phyloP scores from a whole-genome alignment of 2,888 invertebrate genomes.

The Eristalis arbustorum region DNA sequence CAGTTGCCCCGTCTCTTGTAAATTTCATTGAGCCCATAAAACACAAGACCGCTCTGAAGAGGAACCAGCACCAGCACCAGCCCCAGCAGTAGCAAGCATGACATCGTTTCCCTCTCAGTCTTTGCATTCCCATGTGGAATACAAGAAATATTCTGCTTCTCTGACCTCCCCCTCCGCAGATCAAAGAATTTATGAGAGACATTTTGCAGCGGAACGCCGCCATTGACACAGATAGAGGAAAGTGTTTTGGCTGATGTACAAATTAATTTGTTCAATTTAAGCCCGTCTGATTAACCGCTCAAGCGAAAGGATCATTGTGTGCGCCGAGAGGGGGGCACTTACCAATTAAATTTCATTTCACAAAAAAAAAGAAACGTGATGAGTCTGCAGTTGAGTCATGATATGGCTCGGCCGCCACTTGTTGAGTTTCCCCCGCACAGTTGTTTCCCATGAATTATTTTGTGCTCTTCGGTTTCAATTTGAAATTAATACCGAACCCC shows the following conservation, averaged over 20 bases:
- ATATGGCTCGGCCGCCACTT: neutral
- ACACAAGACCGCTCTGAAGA: neutral
- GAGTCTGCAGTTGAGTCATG: neutral
- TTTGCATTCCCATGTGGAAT: neutral
- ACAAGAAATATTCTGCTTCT: neutral
- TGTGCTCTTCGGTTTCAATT: neutral
- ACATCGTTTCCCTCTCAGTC: neutral
- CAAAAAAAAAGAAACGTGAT: too few species aligned
- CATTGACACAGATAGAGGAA: slow-evolving; percentile 39
- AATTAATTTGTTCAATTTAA: slow-evolving; percentile 33
- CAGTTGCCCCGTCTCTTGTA: neutral
- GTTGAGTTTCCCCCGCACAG: neutral
- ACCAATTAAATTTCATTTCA: neutral
- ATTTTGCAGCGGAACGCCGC: slow-evolving; percentile 29
- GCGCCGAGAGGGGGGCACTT: neutral
- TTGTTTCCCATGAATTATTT: neutral
- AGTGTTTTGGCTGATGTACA: slow-evolving; percentile 38
- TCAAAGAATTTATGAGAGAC: slow-evolving; percentile 18
- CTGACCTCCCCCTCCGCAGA: neutral
- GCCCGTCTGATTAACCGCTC: neutral
- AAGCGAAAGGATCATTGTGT: neutral
- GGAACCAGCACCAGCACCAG: too few species aligned
- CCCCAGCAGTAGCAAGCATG: neutral
- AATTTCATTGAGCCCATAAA: neutral
- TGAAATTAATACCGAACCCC: neutral